phyloP scores from a whole-genome alignment of 2,888 invertebrate species.

The Andrena minutula region DNA sequence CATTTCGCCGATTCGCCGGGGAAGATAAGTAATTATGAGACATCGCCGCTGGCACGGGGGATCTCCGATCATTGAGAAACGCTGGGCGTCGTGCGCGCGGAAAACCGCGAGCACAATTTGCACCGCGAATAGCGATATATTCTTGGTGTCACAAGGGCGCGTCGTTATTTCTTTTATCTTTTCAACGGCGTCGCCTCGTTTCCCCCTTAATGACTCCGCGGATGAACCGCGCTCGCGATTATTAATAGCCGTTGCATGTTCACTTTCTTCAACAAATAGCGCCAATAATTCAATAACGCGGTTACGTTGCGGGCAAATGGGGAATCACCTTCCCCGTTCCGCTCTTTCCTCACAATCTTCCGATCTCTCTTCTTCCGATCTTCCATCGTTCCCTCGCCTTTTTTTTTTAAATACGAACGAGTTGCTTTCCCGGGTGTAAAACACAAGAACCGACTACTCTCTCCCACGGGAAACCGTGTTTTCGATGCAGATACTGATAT shows the following conservation, averaged over 20 bases:
- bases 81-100: neutral
- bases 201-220: conserved; percentile 24
- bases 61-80: conserved; percentile 15
- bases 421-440: too few relatives aligned
- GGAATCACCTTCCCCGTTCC: neutral
- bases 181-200: conserved; percentile 6
- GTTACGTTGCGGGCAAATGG: neutral
- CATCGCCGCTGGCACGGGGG: neutral
- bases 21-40: conserved; percentile 34
- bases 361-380: too few relatives aligned
- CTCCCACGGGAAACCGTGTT: neutral
- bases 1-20: conserved; percentile 22
- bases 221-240: conserved; percentile 27
- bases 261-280: conserved; percentile 21
- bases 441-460: conserved; percentile 8
- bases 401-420: too few relatives aligned
- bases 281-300: conserved; percentile 36
- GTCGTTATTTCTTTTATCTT: conserved; percentile 18
- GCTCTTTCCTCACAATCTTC: neutral
- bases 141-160: conserved; percentile 19
- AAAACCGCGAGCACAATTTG: conserved; percentile 28
- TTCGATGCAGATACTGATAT: conserved; percentile 16
- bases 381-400: too few relatives aligned
- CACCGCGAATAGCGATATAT: conserved; percentile 27
- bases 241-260: conserved; percentile 36